phyloP scores from a whole-genome alignment of 2,888 invertebrate species.

The Adela reaumurella region DNA sequence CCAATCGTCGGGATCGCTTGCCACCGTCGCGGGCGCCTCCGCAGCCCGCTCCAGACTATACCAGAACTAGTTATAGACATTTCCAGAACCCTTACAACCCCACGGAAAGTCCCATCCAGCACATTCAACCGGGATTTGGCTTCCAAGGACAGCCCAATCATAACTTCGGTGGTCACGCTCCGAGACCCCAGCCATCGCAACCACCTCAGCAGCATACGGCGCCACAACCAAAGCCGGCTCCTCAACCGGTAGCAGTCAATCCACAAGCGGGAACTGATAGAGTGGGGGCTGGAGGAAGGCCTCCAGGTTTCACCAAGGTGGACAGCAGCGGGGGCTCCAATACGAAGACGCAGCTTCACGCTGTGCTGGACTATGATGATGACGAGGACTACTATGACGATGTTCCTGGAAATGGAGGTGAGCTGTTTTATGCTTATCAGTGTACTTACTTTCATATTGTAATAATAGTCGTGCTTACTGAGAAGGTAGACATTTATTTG shows the following conservation, averaged over 20 bases:
- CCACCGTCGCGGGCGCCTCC: slow-evolving; percentile 22
- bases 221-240: not conserved
- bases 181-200: slow-evolving; percentile 11
- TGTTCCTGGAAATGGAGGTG: slow-evolving; percentile 45
- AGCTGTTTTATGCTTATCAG: slow-evolving; percentile 5
- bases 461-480: slow-evolving; percentile 2
- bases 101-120: no score
- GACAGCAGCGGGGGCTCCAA: slow-evolving; percentile 52
- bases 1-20: slow-evolving; percentile 24
- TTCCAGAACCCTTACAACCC: not conserved
- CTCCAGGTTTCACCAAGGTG: slow-evolving; percentile 65
- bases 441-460: slow-evolving; percentile 2
- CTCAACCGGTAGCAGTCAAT: slow-evolving; percentile 22
- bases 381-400: slow-evolving; percentile 60
- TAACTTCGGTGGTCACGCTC: no score
- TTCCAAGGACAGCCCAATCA: no score
- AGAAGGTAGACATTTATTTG: no score
- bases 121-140: no score
- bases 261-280: slow-evolving; percentile 17
- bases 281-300: no score
- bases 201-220: slow-evolving; percentile 5
- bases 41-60: slow-evolving; percentile 13
- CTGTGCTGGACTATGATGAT: slow-evolving; percentile 69
- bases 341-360: slow-evolving; percentile 65
- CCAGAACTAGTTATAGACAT: not conserved